Evolutionary conservation across 23 tunicate genomes (phyloP), one percentile per base, ranked within the genome.

Genomic region (Corella eumyota): DNA sequence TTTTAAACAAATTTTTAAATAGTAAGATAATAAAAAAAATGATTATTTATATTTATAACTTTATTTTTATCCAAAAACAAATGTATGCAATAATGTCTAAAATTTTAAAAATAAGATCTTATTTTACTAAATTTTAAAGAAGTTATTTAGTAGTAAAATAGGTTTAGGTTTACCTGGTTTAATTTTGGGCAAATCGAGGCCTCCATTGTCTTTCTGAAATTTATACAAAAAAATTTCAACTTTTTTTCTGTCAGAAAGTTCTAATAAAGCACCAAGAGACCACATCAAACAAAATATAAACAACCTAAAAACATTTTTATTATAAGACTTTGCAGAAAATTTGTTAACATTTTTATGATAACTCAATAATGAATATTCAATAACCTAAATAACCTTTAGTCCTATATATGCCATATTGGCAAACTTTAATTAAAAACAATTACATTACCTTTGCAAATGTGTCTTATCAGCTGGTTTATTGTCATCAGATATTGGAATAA

Each of bases 221-320:
- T 90, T 71, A 21, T 34, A 58, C 44, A 83, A 40, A 54, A 90
- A 90, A 3, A 48, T 50, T 46, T 90, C 92, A 57, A 90, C 67
- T 58, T 90, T 90, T 49, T 75, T 91, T 0, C 97, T 83, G 34
- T 90, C 97, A 0, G 64, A 50, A 32, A 90, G 78, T 60, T 90
- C 97, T 33, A 90, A 60, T 38, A 90, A 49, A 5, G 97, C 97
- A 11, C 97, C 97, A 34, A 90, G 79, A 26, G 97, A 90, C 97
- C 97, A 90, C 97, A 90, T 90, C 46, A 80, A 22, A 29, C 95
- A 80, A 52, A 90, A 90, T 38, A 90, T 47, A 64, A 82, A 90
- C 56, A 90, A 61, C 74, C 94, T 84, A 32, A 2, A 61, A 67
- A 58, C 38, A 5, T 56, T 17, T 62, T 7, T 62, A 5, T 25